A percentile compares a stretch with the other conserved stretches of the same genome.
Conservation (phyloP, 2,888 invertebrate genomes). For the Stenichneumon culpator region DNA sequence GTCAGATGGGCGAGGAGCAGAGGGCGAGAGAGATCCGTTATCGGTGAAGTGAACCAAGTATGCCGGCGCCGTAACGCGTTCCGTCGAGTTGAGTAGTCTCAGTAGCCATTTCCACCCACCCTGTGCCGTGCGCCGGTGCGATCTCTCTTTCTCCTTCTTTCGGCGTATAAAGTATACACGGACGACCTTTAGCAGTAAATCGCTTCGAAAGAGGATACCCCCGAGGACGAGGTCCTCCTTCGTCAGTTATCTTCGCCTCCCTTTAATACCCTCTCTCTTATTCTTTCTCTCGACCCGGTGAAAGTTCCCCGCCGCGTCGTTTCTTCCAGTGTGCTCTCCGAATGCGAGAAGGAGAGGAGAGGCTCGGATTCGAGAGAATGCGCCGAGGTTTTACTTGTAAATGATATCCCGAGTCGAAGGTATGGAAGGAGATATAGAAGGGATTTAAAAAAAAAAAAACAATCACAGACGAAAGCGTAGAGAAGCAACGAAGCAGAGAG, state of each 20-base stretch:
- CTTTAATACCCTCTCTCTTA: conserved; percentile 21
- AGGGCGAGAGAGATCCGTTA: conserved; percentile 28
- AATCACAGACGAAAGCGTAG: conserved; percentile 8
- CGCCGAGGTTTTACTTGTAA: conserved; percentile 70
- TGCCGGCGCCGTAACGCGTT: conserved; percentile 6
- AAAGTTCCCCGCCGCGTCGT: conserved; percentile 62
- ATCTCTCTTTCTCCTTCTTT: conserved; percentile 40
- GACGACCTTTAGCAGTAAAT: conserved; percentile 66
- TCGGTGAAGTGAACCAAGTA: conserved; percentile 18
- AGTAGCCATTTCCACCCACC: conserved; percentile 46
- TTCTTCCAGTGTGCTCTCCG: conserved; percentile 18
- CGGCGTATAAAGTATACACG: conserved; percentile 41
- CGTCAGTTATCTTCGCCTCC: conserved; percentile 39
- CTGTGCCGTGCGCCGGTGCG: conserved; percentile 19
- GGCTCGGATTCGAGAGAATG: conserved; percentile 41
- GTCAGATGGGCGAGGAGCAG: background rate
- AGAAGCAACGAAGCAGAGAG: conserved; percentile 36
- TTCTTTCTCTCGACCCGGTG: conserved; percentile 51
- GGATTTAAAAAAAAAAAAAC: conserved; percentile 29
- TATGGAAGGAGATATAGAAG: conserved; percentile 17
- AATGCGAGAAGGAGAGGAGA: conserved; percentile 24
- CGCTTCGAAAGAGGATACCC: conserved; percentile 67
- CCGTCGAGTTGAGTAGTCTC: conserved; percentile 28
- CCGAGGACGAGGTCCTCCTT: conserved; percentile 53
- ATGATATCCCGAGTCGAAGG: conserved; percentile 64